Evolutionary conservation across 1,140 invertebrate species (phyloP), one percentile per base, ranked within the genome.

Genomic region (Vollenhovia emeryi): DNA sequence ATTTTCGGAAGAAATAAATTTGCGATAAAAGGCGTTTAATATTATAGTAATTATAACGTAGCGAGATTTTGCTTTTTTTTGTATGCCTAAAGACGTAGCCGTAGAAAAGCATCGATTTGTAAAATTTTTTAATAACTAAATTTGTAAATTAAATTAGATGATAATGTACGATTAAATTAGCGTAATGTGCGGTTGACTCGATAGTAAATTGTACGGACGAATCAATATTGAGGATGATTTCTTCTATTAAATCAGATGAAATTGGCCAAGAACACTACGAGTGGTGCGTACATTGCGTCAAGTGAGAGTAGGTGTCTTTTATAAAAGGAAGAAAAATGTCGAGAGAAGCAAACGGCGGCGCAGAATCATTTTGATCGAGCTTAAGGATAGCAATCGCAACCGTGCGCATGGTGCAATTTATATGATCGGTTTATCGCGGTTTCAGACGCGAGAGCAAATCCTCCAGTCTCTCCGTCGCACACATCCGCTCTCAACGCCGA

Each of bases 21-120:
- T 11, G n/a, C 36, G 13, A 24, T 59, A 60, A 40, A 18, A 18
- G 43, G 43, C 57, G 73, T 64, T 84, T 87, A 68, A 85, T 73
- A 87, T 85, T 75, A 64, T 91, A 91, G 85, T 30, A 59, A 90
- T 83, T 87, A 79, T 83, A 62, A 85, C 3, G 52, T 85, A 86
- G 71, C 30, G 84, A 88, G 71, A 68, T 87, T 86, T 87, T 24
- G 60, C 30, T 36, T 45, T 52, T 30, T n/a, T 84, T 89, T 68
- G 62, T 91, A 82, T 84, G 60, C 84, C 64, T 90, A 89, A 89
- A 86, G 13, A 64, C 24, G 55, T 74, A 48, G 71, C 52, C 3
- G 57, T 62, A 73, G 52, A n/a, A 71, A 27, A 55, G n/a, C 1
- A 64, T 48, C 24, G 3, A 59, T 68, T 59, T 79, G 30, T 66